phyloP scores from a whole-genome alignment of 2,888 invertebrate species.

The Busseola fusca region DNA sequence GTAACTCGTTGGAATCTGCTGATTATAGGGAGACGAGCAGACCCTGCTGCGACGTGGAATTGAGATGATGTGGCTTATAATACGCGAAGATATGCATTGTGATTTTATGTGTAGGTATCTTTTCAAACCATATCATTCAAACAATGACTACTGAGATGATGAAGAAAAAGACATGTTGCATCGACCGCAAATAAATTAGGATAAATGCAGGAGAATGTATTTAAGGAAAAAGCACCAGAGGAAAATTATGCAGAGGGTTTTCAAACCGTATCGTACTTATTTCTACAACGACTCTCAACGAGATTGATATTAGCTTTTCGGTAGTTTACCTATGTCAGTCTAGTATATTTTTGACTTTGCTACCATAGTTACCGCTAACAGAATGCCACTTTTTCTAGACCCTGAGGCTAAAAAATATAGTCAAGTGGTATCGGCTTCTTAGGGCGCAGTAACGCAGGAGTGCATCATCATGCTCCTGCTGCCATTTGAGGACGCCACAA shows the following conservation, averaged over 20 bases:
- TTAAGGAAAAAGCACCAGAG: neutral
- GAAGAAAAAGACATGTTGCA: neutral
- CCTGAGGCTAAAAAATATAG: neutral
- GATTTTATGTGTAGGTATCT: neutral
- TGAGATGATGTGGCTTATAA: constrained; percentile 23
- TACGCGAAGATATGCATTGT: constrained; percentile 17
- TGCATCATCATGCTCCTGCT: too few relatives aligned
- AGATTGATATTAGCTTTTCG: neutral
- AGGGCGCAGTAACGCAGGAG: neutral
- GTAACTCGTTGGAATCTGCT: constrained; percentile 64
- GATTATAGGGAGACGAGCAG: constrained; percentile 57
- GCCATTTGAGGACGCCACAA: too few relatives aligned
- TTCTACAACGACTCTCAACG: neutral
- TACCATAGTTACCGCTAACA: neutral
- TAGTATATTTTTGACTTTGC: neutral
- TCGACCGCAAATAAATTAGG: too few relatives aligned
- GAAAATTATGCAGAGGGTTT: neutral
- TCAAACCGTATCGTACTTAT: neutral
- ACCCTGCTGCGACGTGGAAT: constrained; percentile 24
- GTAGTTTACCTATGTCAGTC: neutral
- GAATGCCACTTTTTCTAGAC: neutral
- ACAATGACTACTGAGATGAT: too few relatives aligned
- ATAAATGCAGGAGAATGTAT: too few relatives aligned
- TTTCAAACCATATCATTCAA: too few relatives aligned
- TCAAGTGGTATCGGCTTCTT: neutral